Base-by-base conservation (phyloP, 2,888 invertebrate genomes). In the Volucella bombylans region DNA sequence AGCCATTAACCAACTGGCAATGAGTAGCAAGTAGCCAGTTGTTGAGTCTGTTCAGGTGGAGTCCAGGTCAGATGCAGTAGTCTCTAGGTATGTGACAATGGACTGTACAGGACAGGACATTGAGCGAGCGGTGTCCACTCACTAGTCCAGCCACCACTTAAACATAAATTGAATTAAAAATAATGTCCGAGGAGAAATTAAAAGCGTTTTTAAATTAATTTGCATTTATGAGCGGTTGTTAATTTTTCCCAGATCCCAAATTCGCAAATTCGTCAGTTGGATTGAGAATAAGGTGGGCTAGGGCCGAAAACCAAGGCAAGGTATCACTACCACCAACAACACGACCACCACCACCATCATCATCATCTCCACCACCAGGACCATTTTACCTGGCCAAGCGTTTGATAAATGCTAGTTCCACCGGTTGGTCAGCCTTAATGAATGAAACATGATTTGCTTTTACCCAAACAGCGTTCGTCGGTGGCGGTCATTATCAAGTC, bases 121-220 rank as follows among this genome's bases (percentile, higher is more conserved):
- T 68, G 52, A 62, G 68, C 45, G 31, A 65, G 39, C 64, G 18
- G 31, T 55, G 65, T 61, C 67, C 74, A 65, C 57, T 18, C 45
- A 14, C 64, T 71, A 15, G 61, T n/a, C 45, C 41, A 54, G 65
- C n/a, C 79, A 65, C 65, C 85, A 85, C 81, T 85, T 81, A 76
- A 79, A 79, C 74, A 79, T 79, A 83, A 83, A 83, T 83, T 83
- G 81, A 85, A 85, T 85, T 85, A 85, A 85, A 85, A 85, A 85
- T 85, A 85, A 81, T 85, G 64, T 77, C 85, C 62, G 77, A 85
- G 72, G 72, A 76, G 55, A 83, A 81, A 77, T 85, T 81, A 73
- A 81, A 85, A 85, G 74, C 81, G 68, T 81, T 85, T 85, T 85
- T 85, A 85, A 85, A 77, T 85, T 77, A 81, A 85, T 85, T 85